These are phyloP conservation scores for Labia minor DNA, from an alignment of 2,888 invertebrate species.

Conservation along the genomic window DNA sequence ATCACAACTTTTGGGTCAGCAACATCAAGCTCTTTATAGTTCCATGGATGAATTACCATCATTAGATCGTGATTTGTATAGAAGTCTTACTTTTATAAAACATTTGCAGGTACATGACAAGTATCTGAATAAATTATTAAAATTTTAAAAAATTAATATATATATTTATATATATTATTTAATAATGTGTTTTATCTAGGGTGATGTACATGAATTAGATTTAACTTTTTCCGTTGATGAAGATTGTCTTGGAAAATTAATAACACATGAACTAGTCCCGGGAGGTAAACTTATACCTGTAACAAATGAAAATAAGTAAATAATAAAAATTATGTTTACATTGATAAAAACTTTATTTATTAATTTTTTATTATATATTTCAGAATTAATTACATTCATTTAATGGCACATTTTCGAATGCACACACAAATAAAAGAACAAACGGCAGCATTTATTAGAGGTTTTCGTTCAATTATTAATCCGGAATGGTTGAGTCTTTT, in stretches of 20 bases:
- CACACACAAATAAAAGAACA: slow-evolving; percentile 96
- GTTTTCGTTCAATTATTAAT: slow-evolving; percentile 90
- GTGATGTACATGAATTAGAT: slow-evolving; percentile 85
- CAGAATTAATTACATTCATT: slow-evolving; percentile 94
- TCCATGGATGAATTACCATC: slow-evolving; percentile 97
- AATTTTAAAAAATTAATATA: slow-evolving; percentile 24
- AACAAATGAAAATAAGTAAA: slow-evolving; percentile 90
- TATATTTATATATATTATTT: not conserved
- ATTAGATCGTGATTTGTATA: slow-evolving; percentile 88
- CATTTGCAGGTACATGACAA: slow-evolving; percentile 57
- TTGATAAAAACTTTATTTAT: not conserved
- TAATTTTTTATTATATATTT: slow-evolving; percentile 27
- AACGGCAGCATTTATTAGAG: slow-evolving; percentile 89
- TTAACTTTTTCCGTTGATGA: slow-evolving; percentile 94
- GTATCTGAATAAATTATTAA: too few species aligned
- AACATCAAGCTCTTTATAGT: slow-evolving; percentile 86
- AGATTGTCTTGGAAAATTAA: slow-evolving; percentile 83
- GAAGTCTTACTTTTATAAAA: slow-evolving; percentile 91
- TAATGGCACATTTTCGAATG: slow-evolving; percentile 98
- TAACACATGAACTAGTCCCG: slow-evolving; percentile 89
- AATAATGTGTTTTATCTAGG: slow-evolving; percentile 33
- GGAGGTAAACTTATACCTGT: slow-evolving; percentile 89
- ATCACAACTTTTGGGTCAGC: slow-evolving; percentile 87
- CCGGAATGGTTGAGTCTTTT: slow-evolving; percentile 90
- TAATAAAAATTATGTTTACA: slow-evolving; percentile 9